Evolutionary conservation across 2,797 vertebrate genomes (phyloP).

Genomic region (Carapus acus): DNA sequence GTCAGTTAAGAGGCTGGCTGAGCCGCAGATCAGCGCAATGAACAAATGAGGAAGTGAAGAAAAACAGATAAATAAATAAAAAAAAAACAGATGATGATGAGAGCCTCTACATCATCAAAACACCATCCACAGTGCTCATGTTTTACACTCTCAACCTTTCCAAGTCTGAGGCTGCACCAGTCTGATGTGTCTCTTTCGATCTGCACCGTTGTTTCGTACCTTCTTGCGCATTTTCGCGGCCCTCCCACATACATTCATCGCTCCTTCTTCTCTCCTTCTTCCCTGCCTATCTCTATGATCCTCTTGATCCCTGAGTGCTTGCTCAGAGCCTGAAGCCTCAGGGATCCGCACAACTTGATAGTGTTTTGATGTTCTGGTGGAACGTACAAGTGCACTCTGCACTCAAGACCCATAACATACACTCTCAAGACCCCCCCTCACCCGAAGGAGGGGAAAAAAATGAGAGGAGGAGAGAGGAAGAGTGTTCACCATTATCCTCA

Average conservation of each 20-base stretch:
- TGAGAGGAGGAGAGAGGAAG: slow-evolving; percentile 21
- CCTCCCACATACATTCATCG: slow-evolving; percentile 26
- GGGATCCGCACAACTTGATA: slow-evolving; percentile 81
- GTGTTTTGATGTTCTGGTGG: slow-evolving; percentile 93
- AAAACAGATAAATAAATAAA: no score
- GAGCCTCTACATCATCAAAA: no score
- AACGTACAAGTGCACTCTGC: slow-evolving; percentile 83
- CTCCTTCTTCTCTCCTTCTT: slow-evolving; percentile 15
- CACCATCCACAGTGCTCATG: no score
- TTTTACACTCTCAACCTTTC: slow-evolving; percentile 20
- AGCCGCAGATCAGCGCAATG: slow-evolving; percentile 43
- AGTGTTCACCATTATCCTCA: slow-evolving; percentile 46
- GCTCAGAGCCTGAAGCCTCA: slow-evolving; percentile 61
- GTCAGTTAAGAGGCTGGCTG: slow-evolving; percentile 15
- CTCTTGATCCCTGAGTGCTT: slow-evolving; percentile 61
- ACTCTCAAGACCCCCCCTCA: slow-evolving; percentile 78
- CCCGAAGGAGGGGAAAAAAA: slow-evolving; percentile 43
- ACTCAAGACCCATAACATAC: slow-evolving; percentile 88
- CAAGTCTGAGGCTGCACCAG: no score
- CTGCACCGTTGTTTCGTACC: slow-evolving; percentile 20
- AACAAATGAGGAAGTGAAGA: slow-evolving; percentile 34
- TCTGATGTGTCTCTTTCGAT: no score
- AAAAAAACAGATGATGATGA: no score
- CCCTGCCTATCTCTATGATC: slow-evolving; percentile 33
- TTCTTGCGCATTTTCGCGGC: slow-evolving; percentile 3